Conservation (phyloP, 2,797 vertebrate genomes). For the Crypturellus tataupa region DNA sequence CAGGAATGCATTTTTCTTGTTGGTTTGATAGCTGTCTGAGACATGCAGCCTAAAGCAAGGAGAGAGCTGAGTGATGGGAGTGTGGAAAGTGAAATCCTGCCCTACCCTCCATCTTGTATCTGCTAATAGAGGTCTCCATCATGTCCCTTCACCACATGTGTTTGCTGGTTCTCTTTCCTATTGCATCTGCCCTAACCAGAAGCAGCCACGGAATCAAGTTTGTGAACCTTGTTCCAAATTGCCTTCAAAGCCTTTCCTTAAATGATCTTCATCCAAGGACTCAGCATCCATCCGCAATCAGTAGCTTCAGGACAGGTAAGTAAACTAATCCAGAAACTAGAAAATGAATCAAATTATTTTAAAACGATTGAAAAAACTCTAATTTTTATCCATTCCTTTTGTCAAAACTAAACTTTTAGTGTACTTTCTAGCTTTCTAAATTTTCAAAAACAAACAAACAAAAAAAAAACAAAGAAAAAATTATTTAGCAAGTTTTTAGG, state of each 20-base stretch:
- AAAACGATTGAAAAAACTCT: background rate
- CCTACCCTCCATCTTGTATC: background rate
- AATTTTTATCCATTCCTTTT: background rate
- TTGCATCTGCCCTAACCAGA: background rate
- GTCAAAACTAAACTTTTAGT: background rate
- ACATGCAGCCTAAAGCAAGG: background rate
- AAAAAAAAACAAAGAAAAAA: background rate
- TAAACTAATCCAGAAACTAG: background rate
- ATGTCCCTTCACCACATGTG: background rate
- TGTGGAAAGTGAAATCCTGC: background rate
- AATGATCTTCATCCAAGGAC: accelerated
- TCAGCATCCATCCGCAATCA: background rate
- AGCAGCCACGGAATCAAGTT: background rate
- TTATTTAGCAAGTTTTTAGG: background rate
- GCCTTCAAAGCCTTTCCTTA: background rate
- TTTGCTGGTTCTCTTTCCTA: background rate
- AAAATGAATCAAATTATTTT: background rate
- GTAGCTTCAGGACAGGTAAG: background rate
- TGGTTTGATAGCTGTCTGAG: background rate
- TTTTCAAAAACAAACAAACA: background rate
- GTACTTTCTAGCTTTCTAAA: background rate
- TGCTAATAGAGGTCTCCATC: background rate
- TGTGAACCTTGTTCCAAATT: background rate
- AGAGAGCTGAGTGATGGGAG: background rate
- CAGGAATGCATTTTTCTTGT: background rate